Conservation (phyloP, 2,113 vertebrate genomes). For the Meleagris gallopavo region DNA sequence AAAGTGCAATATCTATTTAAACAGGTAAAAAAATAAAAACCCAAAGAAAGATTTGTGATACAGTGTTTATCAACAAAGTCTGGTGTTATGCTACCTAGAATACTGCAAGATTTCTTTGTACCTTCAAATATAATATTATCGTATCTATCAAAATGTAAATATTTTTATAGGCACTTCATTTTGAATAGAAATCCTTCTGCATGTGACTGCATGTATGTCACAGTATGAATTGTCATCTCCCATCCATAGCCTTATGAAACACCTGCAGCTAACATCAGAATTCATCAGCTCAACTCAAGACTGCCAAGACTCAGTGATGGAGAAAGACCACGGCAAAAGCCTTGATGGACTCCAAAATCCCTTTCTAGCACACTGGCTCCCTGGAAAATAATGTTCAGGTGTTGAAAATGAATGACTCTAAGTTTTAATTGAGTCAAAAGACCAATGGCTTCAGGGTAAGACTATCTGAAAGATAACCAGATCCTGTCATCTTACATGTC, state of each 20-base stretch:
- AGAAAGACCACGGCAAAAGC: background rate
- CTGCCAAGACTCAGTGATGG: background rate
- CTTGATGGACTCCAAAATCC: constrained; percentile 4
- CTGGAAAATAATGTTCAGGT: background rate
- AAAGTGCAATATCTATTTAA: background rate
- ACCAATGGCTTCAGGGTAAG: background rate
- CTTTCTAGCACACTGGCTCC: background rate
- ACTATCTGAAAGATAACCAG: background rate
- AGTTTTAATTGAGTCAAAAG: background rate
- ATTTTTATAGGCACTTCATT: background rate
- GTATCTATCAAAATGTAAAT: background rate
- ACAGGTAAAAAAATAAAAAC: background rate
- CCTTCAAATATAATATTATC: background rate
- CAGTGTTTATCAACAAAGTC: background rate
- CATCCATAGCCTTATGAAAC: background rate
- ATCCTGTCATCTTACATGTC: background rate
- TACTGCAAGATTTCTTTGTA: background rate
- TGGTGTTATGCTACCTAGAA: background rate
- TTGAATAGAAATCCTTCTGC: background rate
- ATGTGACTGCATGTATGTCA: background rate
- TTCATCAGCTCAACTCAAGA: background rate
- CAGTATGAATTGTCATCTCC: background rate
- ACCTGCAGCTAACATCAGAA: background rate
- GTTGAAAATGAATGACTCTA: background rate
- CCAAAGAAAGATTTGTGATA: background rate